Percentiles rank a stretch among this genome's conserved stretches.
Evolutionary conservation across 2,113 vertebrate species (phyloP).

Genomic region (Cottus gobio): DNA sequence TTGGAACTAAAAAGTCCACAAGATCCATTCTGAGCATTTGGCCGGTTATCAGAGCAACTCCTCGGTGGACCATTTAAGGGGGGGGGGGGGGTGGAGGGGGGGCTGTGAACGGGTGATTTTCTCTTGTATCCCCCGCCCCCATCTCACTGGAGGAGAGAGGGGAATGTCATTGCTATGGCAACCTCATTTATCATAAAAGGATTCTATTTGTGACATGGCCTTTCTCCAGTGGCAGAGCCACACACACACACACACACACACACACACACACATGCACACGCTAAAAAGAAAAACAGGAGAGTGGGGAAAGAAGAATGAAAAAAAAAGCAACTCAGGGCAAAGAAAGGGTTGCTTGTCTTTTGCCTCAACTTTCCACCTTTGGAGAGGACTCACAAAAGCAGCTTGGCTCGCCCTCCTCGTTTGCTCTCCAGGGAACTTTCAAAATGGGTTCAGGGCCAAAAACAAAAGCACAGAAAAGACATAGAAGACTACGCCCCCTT

Average conservation of each 20-base stretch:
- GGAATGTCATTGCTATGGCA: constrained; percentile 85
- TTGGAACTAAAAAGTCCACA: constrained; percentile 76
- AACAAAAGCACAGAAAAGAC: constrained; percentile 76
- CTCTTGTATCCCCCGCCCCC: constrained; percentile 70
- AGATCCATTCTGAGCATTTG: constrained; percentile 81
- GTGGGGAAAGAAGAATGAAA: constrained; percentile 41
- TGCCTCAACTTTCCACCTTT: constrained; percentile 83
- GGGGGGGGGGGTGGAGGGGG: neutral
- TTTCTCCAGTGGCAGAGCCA: constrained; percentile 73
- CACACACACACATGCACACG: constrained; percentile 29
- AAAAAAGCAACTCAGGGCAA: constrained; percentile 54
- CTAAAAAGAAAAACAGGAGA: constrained; percentile 46
- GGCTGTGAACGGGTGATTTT: constrained; percentile 77
- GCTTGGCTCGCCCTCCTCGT: constrained; percentile 62
- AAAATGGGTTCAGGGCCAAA: constrained; percentile 70
- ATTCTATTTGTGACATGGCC: constrained; percentile 77
- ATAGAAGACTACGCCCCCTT: constrained; percentile 70
- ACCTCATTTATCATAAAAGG: constrained; percentile 86
- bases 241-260: constrained; percentile 55
- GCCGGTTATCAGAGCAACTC: constrained; percentile 86
- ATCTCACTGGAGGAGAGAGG: constrained; percentile 73
- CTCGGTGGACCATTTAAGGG: constrained; percentile 54
- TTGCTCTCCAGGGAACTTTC: constrained; percentile 68
- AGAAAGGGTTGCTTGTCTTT: constrained; percentile 79
- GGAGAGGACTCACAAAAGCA: constrained; percentile 66